These are phyloP conservation scores for Diacarnus erythraeanus DNA, from an alignment of 37 sponge, comb jelly and placozoan species.

Conservation along the genomic window DNA sequence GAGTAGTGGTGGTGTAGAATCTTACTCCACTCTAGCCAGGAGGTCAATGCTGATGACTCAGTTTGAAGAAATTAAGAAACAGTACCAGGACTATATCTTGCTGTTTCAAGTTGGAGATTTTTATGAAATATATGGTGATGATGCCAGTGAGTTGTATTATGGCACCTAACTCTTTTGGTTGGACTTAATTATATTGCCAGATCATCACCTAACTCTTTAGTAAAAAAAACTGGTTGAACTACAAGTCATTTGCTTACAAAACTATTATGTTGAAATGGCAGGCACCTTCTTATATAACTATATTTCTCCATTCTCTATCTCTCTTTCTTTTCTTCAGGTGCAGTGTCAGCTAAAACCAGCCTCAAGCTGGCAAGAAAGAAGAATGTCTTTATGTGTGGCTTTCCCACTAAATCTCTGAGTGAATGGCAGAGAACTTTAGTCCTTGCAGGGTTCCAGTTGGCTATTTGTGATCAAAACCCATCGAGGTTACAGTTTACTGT, in stretches of 20 bases:
- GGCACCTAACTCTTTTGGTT: background rate
- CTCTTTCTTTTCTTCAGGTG: too few relatives aligned
- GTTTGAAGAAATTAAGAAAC: slow-evolving; percentile 62
- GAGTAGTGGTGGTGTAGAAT: too few relatives aligned
- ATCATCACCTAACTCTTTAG: too few relatives aligned
- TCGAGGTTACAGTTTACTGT: too few relatives aligned
- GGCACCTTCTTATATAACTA: too few relatives aligned
- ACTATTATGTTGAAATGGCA: background rate
- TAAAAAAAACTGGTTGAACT: too few relatives aligned
- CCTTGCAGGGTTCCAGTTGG: slow-evolving; percentile 81
- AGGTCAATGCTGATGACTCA: slow-evolving; percentile 49
- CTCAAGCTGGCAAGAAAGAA: slow-evolving; percentile 60
- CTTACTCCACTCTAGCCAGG: slow-evolving; percentile 13
- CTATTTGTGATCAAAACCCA: slow-evolving; percentile 74
- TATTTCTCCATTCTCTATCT: too few relatives aligned
- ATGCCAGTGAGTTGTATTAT: slow-evolving; percentile 55
- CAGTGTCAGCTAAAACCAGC: slow-evolving; percentile 54
- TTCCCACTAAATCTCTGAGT: slow-evolving; percentile 65
- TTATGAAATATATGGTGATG: slow-evolving; percentile 81
- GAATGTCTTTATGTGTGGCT: slow-evolving; percentile 68
- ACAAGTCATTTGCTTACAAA: background rate
- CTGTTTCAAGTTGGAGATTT: slow-evolving; percentile 93
- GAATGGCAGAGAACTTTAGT: slow-evolving; percentile 79
- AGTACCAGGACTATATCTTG: slow-evolving; percentile 66
- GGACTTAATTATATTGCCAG: too few relatives aligned